Evolutionary conservation across 2,888 invertebrate genomes (phyloP).

Genomic region (Rutpela maculata): DNA sequence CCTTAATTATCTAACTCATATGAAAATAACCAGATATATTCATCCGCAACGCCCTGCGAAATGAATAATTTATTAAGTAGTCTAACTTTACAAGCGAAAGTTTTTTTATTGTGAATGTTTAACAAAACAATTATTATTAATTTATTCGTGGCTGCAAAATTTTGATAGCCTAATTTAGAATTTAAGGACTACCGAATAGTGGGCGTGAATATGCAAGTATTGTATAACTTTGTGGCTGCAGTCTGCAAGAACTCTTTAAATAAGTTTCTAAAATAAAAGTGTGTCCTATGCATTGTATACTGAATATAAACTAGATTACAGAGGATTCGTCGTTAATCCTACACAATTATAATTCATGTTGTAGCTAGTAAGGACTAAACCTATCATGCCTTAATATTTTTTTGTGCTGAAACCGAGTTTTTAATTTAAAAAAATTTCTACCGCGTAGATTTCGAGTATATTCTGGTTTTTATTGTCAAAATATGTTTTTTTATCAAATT

Average conservation of each 20-base stretch:
- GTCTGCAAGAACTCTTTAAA: neutral
- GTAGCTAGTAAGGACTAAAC: no score
- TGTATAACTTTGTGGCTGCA: slow-evolving; percentile 18
- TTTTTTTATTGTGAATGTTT: slow-evolving; percentile 30
- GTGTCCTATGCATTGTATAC: neutral
- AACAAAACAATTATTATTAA: slow-evolving; percentile 21
- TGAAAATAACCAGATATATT: slow-evolving; percentile 9
- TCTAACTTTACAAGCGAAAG: slow-evolving; percentile 37
- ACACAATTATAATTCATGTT: no score
- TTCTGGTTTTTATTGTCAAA: no score
- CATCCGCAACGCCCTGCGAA: slow-evolving; percentile 23
- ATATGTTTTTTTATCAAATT: no score
- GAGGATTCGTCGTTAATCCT: no score
- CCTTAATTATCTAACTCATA: neutral
- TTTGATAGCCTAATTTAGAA: slow-evolving; percentile 27
- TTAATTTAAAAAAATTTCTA: no score
- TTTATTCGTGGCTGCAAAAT: slow-evolving; percentile 25
- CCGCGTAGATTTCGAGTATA: no score
- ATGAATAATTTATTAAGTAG: slow-evolving; percentile 39
- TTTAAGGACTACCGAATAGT: slow-evolving; percentile 36
- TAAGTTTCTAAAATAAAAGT: slow-evolving; percentile 14
- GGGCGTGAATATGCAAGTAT: slow-evolving; percentile 27
- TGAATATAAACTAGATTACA: slow-evolving; percentile 9
- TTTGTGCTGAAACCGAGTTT: no score
- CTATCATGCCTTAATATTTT: no score